A percentile compares a stretch with the other conserved stretches of the same genome.
Conservation (phyloP, 2,888 invertebrate species). For the Melinaea marsaeus region DNA sequence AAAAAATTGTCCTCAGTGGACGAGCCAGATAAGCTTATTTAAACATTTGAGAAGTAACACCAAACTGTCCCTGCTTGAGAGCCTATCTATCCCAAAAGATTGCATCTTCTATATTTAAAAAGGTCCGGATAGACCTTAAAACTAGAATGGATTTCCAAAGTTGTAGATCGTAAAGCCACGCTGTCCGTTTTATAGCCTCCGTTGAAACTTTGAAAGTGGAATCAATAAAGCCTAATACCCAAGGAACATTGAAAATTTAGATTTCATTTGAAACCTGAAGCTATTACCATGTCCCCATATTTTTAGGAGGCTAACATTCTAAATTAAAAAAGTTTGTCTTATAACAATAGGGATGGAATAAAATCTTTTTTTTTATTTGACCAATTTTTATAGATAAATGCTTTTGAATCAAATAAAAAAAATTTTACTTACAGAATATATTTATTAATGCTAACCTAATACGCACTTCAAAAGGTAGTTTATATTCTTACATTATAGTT, state of each 20-base stretch:
- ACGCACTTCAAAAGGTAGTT: background rate
- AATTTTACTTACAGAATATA: background rate
- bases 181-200: slow-evolving; percentile 4
- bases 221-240: slow-evolving; percentile 7
- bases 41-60: background rate
- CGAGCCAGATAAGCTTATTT: background rate
- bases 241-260: slow-evolving; percentile 2
- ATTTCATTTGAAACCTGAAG: slow-evolving; percentile 1
- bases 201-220: slow-evolving; percentile 5
- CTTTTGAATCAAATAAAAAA: too few relatives aligned
- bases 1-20: too few relatives aligned
- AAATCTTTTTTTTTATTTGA: background rate
- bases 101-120: slow-evolving; percentile 3
- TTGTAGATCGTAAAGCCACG: slow-evolving; percentile 2
- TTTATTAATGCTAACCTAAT: background rate
- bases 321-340: slow-evolving; percentile 4
- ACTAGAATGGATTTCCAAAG: slow-evolving; percentile 7
- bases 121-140: slow-evolving; percentile 1
- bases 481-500: slow-evolving; percentile 1
- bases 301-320: background rate
- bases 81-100: background rate
- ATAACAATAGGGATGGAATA: background rate
- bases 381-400: background rate
- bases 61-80: background rate
- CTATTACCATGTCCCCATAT: background rate